phyloP scores from a whole-genome alignment of 2,113 vertebrate genomes.

The Colaptes auratus region DNA sequence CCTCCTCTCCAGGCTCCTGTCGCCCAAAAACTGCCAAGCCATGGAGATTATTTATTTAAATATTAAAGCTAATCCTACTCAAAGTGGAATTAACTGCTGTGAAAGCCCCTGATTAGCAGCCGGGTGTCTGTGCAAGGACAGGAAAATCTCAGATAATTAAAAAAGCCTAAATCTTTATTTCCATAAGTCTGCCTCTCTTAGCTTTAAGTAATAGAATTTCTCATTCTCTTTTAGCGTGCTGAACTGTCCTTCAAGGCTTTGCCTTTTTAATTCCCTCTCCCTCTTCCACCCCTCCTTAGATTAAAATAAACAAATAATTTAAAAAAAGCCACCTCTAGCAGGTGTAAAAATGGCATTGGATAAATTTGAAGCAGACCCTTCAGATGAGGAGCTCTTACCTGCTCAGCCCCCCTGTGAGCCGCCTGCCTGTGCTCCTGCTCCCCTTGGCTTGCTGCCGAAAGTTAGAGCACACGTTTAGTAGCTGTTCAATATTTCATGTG shows the following conservation, averaged over 20 bases:
- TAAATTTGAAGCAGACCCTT: background rate
- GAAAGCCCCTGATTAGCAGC: slow-evolving; percentile 51
- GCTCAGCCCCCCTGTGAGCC: background rate
- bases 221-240: background rate
- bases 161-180: background rate
- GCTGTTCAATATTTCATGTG: slow-evolving; percentile 21
- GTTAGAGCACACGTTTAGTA: slow-evolving; percentile 1
- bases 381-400: background rate
- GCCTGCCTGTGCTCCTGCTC: background rate
- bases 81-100: slow-evolving; percentile 54
- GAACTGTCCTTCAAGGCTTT: background rate
- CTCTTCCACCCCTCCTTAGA: background rate
- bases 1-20: background rate
- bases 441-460: slow-evolving; percentile 16
- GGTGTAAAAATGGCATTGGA: background rate
- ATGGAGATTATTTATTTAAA: slow-evolving; percentile 45
- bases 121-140: slow-evolving; percentile 27
- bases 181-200: background rate
- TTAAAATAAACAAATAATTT: background rate
- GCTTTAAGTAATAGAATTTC: slow-evolving; percentile 18
- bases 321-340: background rate
- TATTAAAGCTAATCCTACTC: slow-evolving; percentile 44
- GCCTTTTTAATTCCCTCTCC: background rate
- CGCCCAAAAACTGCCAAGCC: slow-evolving; percentile 1
- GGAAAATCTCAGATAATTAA: slow-evolving; percentile 46